Percentiles rank a stretch among this genome's conserved stretches.
These are phyloP conservation scores for Craseonycteris thonglongyai DNA, from an alignment of 2,113 vertebrate genomes.

Conservation along the genomic window DNA sequence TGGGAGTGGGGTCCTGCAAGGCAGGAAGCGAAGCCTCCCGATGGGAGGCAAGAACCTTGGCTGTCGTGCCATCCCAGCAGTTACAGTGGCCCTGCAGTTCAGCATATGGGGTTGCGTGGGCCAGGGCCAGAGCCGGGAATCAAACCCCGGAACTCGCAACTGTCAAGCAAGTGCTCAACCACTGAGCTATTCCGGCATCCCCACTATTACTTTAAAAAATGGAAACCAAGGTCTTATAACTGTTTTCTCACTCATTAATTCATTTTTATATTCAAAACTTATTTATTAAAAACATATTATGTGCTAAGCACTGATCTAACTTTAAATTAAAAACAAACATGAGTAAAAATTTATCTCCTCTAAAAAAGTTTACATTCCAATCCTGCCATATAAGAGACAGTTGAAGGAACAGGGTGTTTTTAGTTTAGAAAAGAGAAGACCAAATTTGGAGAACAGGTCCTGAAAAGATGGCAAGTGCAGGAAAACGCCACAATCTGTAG, in stretches of 20 bases:
- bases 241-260: neutral
- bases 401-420: neutral
- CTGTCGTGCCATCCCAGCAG: too few relatives aligned
- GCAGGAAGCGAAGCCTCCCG: too few relatives aligned
- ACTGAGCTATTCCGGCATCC: too few relatives aligned
- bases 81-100: too few relatives aligned
- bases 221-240: neutral
- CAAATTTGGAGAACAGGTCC: neutral
- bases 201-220: too few relatives aligned
- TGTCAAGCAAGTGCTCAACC: too few relatives aligned
- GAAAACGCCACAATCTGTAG: neutral
- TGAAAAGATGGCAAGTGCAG: neutral
- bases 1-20: too few relatives aligned
- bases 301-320: neutral
- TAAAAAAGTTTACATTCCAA: neutral
- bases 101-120: too few relatives aligned
- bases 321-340: neutral
- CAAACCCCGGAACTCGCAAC: too few relatives aligned
- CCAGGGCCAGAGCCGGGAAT: too few relatives aligned
- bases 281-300: neutral
- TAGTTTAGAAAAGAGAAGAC: slow-evolving; percentile 10
- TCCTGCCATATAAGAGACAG: neutral
- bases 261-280: neutral
- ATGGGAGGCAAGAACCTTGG: too few relatives aligned
- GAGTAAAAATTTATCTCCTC: neutral